Percentiles rank a stretch among this genome's conserved stretches.
phyloP scores from a whole-genome alignment of 2,797 vertebrate species.

The Poliocrania exsul region DNA sequence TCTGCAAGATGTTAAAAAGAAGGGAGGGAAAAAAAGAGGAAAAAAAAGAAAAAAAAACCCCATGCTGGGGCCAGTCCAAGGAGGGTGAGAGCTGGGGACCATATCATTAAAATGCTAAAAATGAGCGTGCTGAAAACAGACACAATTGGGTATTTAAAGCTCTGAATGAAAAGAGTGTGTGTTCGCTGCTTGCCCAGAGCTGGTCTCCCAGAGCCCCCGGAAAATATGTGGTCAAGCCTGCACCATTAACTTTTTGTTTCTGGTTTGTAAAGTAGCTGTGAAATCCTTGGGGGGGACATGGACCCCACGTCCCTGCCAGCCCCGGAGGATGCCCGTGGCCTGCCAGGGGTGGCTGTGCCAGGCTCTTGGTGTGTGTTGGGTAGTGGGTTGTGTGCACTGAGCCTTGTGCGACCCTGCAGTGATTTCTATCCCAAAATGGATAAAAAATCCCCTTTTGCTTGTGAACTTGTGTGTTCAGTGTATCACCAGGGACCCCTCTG shows the following conservation, averaged over 20 bases:
- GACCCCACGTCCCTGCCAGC: background rate
- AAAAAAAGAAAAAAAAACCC: accelerated
- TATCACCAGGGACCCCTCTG: background rate
- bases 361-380: accelerated
- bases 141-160: conserved; percentile 66
- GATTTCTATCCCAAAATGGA: background rate
- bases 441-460: background rate
- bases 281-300: background rate
- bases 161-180: conserved; percentile 67
- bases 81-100: conserved; percentile 29
- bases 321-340: accelerated
- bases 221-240: conserved; percentile 47
- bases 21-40: accelerated
- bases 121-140: conserved; percentile 61
- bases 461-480: accelerated
- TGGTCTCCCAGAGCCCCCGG: conserved; percentile 59
- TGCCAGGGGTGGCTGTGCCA: background rate
- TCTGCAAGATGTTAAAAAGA: conserved; percentile 10
- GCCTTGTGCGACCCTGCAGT: accelerated
- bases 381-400: background rate
- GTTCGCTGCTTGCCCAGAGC: conserved; percentile 25
- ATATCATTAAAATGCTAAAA: conserved; percentile 64
- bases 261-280: conserved; percentile 41
- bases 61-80: background rate
- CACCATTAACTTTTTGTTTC: conserved; percentile 45